Percentiles rank a stretch among this genome's conserved stretches.
Conservation (phyloP, 1,140 invertebrate species). For the Mylabris phalerata region DNA sequence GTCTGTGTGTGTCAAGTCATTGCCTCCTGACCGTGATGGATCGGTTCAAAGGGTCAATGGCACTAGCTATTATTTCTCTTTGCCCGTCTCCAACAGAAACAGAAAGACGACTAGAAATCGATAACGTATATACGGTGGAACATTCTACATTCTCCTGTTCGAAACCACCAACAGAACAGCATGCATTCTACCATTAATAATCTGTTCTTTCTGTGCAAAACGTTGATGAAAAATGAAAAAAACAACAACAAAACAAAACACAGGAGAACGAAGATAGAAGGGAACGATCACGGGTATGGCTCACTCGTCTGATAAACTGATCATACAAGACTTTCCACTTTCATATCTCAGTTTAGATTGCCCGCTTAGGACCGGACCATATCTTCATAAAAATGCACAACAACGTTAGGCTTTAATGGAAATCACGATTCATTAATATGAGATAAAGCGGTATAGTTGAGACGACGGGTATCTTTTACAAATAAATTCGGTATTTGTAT, state of each 20-base stretch:
- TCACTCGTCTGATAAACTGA: constrained; percentile 11
- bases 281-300: constrained; percentile 10
- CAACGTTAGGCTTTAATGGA: constrained; percentile 38
- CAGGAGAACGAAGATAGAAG: neutral
- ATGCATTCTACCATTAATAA: neutral
- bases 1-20: no score
- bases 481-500: no score
- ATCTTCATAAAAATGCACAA: constrained; percentile 29
- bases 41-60: constrained; percentile 65
- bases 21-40: constrained; percentile 49
- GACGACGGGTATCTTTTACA: neutral
- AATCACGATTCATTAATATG: constrained; percentile 37
- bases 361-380: constrained; percentile 31
- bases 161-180: constrained; percentile 3
- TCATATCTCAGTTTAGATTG: constrained; percentile 31
- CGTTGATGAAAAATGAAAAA: constrained; percentile 17
- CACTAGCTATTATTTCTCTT: constrained; percentile 69
- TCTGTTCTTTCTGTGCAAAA: neutral
- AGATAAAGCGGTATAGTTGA: constrained; percentile 9
- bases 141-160: constrained; percentile 20
- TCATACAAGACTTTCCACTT: constrained; percentile 42
- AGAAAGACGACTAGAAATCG: constrained; percentile 29
- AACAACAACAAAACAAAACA: constrained; percentile 6
- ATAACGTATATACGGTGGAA: constrained; percentile 29
- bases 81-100: constrained; percentile 43